Conservation (phyloP, 2,888 invertebrate genomes). For the Leptopilina drosophilae region DNA sequence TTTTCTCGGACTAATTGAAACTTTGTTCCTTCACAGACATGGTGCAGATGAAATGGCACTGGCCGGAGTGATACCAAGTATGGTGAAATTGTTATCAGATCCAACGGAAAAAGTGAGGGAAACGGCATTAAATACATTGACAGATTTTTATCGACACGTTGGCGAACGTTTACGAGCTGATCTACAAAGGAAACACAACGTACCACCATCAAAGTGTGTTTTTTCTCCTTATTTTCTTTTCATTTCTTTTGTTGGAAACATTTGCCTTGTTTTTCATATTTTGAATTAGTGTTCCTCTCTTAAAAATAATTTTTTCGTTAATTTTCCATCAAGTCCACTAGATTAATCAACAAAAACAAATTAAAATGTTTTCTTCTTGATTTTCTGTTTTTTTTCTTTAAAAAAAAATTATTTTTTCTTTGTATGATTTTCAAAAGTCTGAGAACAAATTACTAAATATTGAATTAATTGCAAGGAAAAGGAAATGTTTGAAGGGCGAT, state of each 20-base stretch:
- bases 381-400: too few species aligned
- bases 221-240: neutral
- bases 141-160: slow-evolving; percentile 95
- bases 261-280: too few species aligned
- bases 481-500: too few species aligned
- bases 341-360: too few species aligned
- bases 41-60: slow-evolving; percentile 90
- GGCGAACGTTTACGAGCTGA: slow-evolving; percentile 92
- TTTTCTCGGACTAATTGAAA: too few species aligned
- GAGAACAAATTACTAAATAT: too few species aligned
- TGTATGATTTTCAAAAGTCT: too few species aligned
- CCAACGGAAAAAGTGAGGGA: slow-evolving; percentile 92
- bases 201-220: slow-evolving; percentile 84
- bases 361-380: too few species aligned
- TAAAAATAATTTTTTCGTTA: slow-evolving; percentile 53
- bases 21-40: slow-evolving; percentile 80
- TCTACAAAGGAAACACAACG: slow-evolving; percentile 87
- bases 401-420: too few species aligned
- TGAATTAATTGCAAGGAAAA: too few species aligned
- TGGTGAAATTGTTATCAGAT: slow-evolving; percentile 91
- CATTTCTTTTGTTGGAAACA: slow-evolving; percentile 12
- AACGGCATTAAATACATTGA: slow-evolving; percentile 89
- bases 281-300: neutral
- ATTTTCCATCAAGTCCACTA: neutral
- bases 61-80: slow-evolving; percentile 88